Conservation (phyloP, 2,113 vertebrate genomes). For the Equus quagga region DNA sequence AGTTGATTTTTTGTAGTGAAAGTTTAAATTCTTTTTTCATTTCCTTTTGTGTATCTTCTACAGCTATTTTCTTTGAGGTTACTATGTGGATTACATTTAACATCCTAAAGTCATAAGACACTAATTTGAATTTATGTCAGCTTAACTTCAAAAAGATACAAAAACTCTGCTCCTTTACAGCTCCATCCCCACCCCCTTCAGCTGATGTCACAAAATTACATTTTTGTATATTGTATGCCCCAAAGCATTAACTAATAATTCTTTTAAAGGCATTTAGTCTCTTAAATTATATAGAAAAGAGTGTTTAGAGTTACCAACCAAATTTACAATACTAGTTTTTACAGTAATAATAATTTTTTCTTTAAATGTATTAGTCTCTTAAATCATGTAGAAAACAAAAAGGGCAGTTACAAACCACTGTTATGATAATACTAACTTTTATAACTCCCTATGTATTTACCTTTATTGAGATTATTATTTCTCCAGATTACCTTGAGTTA, state of each 20-base stretch:
- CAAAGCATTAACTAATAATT: neutral
- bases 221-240: neutral
- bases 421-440: neutral
- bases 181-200: neutral
- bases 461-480: neutral
- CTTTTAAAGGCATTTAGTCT: neutral
- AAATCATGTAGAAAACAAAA: neutral
- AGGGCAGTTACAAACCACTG: neutral
- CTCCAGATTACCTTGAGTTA: neutral
- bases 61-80: neutral
- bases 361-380: neutral
- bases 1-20: neutral
- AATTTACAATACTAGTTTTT: neutral
- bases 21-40: neutral
- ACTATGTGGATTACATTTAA: neutral
- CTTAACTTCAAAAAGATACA: neutral
- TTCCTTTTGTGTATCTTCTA: neutral
- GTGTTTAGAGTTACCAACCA: neutral
- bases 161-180: neutral
- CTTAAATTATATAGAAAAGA: neutral
- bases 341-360: neutral
- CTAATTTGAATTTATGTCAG: neutral
- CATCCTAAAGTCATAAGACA: neutral
- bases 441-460: neutral
- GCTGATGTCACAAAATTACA: neutral